Base-by-base conservation (phyloP, 2,888 invertebrate species). In the Synergus itoensis region DNA sequence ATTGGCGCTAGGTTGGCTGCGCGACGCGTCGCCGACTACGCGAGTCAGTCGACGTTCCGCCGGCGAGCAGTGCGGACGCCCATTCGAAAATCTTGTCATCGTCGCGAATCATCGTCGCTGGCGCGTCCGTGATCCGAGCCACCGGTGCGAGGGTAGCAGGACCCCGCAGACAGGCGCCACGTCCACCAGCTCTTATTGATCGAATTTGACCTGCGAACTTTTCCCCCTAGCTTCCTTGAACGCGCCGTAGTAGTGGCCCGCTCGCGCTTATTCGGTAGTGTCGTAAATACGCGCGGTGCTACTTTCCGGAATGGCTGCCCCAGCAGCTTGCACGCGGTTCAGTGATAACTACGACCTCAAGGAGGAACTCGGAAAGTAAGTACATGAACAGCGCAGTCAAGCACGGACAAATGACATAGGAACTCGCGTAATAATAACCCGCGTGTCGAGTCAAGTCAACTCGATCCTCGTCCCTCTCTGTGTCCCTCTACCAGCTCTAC, bases 261-360 rank as follows among this genome's bases (percentile, higher is more conserved):
- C 82, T 85, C 28, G 67, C 1, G 83, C 84, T 86, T 85, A 85
- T 90, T 88, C 88, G 85, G 90, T 89, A 87, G 89, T 89, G 87
- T 21, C 18, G 65, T 77, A 79, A 82, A 80, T 79, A 63, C 77
- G 80, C 81, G 83, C 83, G 79, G 82, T 82, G 83, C 80, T 83
- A 83, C 84, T 87, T 87, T 87, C 93, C 93, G 94, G 93, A 93
- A 97, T 97, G 97, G 96, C 97, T 94, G 96, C 96, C 93, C 96
- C 96, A 93, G 95, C 96, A 93, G 96, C 97, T 94, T 97, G 98
- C 94, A 99, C 98, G 93, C 97, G 99, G 93, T 99, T 99, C 94
- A 99, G 98, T 94, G 99, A 99, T 94, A 99, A 99, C 94, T 99
- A 99, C 94, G 99, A 99, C 92, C 96, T 99, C 89, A 99, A 99